These are phyloP conservation scores for Zhuqinia jingwanae DNA, from an alignment of 2,888 invertebrate genomes.

Conservation along the genomic window DNA sequence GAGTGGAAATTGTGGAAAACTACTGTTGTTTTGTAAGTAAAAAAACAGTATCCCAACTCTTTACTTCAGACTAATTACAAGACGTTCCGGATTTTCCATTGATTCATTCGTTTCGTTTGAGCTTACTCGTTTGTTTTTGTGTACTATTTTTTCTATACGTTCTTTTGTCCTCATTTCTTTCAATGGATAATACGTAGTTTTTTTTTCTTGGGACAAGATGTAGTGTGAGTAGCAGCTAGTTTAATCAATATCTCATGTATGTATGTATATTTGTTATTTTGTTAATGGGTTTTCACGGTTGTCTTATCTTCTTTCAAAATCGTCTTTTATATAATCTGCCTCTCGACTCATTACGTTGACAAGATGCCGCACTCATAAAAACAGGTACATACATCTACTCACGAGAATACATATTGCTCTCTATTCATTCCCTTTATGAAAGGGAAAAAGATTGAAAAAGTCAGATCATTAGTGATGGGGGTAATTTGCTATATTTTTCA, in stretches of 20 bases:
- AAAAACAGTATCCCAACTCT: background rate
- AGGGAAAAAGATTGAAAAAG: constrained; percentile 49
- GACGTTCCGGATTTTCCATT: background rate
- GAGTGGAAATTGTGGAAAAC: no score
- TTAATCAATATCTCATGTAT: no score
- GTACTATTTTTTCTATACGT: no score
- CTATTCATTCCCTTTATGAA: no score
- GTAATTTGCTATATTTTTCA: constrained; percentile 52
- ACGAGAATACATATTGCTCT: background rate
- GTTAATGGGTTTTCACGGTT: constrained; percentile 1
- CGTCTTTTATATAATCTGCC: background rate
- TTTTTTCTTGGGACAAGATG: background rate
- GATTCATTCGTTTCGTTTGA: background rate
- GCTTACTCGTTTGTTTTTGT: background rate
- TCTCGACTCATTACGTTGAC: constrained; percentile 39
- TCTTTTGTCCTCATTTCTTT: no score
- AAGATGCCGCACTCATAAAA: constrained; percentile 14
- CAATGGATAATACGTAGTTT: no score
- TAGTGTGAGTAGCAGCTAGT: no score
- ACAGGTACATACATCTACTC: no score
- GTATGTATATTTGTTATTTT: background rate
- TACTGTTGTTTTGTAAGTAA: no score
- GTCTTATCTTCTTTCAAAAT: background rate
- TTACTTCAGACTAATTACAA: background rate
- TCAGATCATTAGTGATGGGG: constrained; percentile 66